These are phyloP conservation scores for Menura novaehollandiae DNA, from an alignment of 2,113 vertebrate species.

Conservation along the genomic window DNA sequence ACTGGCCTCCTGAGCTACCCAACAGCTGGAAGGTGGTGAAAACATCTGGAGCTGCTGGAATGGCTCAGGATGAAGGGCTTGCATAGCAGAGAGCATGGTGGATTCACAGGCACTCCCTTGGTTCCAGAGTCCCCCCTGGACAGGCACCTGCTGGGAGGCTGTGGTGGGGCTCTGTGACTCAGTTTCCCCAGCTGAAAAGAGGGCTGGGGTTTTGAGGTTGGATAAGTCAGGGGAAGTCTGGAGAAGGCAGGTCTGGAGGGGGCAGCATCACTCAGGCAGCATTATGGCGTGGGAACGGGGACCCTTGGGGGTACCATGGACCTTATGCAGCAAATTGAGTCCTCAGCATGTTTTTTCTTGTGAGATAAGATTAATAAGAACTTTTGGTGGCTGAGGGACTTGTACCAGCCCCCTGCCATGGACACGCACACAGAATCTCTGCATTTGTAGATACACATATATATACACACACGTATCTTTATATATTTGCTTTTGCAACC, in stretches of 20 bases:
- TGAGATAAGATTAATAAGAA: background rate
- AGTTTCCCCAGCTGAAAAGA: background rate
- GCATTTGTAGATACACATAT: background rate
- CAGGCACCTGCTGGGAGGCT: background rate
- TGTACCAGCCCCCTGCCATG: fast-evolving
- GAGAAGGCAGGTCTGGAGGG: background rate
- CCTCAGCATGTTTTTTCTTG: background rate
- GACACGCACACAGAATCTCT: background rate
- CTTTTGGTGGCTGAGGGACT: fast-evolving
- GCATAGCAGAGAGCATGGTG: background rate
- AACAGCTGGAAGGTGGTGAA: background rate
- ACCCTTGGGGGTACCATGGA: fast-evolving
- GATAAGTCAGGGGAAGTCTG: background rate
- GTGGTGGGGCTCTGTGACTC: background rate
- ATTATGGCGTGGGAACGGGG: fast-evolving
- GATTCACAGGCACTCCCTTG: background rate
- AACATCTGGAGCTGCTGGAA: background rate
- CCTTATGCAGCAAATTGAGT: fast-evolving
- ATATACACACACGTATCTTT: background rate
- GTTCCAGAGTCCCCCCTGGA: fast-evolving
- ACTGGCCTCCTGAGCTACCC: background rate
- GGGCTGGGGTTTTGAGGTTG: background rate
- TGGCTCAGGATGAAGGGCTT: background rate
- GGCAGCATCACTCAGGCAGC: fast-evolving
- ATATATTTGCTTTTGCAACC: background rate